Conservation (phyloP, 1,140 invertebrate genomes). For the Dufourea novaeangliae region DNA sequence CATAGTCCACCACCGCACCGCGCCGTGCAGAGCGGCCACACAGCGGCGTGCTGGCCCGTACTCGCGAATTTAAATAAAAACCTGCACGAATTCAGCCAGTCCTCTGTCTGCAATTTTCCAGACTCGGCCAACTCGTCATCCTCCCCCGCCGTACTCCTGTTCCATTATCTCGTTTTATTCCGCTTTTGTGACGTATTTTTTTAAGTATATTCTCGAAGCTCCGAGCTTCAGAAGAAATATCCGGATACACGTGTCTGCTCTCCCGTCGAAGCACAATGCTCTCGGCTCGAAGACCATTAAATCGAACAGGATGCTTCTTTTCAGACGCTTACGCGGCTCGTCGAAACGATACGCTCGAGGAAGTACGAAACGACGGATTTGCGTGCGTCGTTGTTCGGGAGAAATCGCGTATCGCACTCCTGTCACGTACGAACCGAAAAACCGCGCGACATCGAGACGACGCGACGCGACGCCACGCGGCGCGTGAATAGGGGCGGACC, state of each 20-base stretch:
- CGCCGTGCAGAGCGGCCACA: no score
- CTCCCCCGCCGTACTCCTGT: no score
- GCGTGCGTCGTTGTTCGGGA: neutral
- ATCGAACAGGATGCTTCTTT: conserved; percentile 31
- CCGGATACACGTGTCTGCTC: neutral
- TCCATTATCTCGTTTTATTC: no score
- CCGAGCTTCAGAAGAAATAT: neutral
- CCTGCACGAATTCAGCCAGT: conserved; percentile 28
- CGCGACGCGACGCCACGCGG: no score
- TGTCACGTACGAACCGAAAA: conserved; percentile 27
- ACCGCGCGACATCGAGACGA: no score
- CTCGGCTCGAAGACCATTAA: conserved; percentile 31
- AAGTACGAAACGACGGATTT: neutral
- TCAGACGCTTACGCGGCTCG: neutral
- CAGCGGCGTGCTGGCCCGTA: neutral
- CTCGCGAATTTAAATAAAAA: conserved; percentile 58
- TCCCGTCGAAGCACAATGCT: neutral
- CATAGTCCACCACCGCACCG: no score
- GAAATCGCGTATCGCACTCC: neutral
- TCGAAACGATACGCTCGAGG: conserved; percentile 1
- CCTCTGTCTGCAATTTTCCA: neutral
- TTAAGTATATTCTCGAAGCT: no score
- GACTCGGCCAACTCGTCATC: neutral
- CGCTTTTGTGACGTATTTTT: no score
- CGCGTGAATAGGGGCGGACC: neutral